A percentile compares a stretch with the other conserved stretches of the same genome.
Conservation (phyloP, 2,888 invertebrate species). For the Harpagoxenus sublaevis region DNA sequence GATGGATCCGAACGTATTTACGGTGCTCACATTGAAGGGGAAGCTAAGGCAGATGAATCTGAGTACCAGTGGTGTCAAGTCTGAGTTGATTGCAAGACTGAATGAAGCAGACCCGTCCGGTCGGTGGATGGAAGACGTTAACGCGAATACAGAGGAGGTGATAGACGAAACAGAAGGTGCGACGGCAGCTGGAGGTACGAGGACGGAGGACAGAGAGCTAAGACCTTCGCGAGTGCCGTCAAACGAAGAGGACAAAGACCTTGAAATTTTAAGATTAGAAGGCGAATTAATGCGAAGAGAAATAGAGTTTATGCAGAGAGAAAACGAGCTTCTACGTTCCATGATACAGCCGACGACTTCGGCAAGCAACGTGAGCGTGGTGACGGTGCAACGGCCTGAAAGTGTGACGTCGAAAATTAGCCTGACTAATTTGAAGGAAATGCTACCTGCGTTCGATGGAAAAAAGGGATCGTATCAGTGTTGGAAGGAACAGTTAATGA, state of each 20-base stretch:
- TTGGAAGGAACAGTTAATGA: not conserved
- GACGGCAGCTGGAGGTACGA: no score
- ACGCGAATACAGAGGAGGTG: no score
- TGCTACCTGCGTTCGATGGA: not conserved
- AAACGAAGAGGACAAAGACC: no score
- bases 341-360: not conserved
- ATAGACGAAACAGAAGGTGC: no score
- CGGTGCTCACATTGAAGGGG: not conserved
- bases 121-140: not conserved
- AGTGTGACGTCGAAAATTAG: not conserved
- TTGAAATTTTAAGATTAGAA: no score
- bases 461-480: not conserved
- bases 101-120: not conserved
- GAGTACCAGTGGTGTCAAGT: not conserved
- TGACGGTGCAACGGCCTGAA: not conserved
- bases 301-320: not conserved
- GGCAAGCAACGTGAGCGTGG: no score
- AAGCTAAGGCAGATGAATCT: not conserved
- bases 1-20: no score
- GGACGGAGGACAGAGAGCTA: no score
- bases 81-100: not conserved
- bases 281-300: not conserved
- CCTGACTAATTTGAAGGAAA: not conserved
- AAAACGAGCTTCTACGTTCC: not conserved
- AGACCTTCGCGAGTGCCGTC: no score